Conservation (phyloP, 2,888 invertebrate genomes). For the Amphipoea lucens region DNA sequence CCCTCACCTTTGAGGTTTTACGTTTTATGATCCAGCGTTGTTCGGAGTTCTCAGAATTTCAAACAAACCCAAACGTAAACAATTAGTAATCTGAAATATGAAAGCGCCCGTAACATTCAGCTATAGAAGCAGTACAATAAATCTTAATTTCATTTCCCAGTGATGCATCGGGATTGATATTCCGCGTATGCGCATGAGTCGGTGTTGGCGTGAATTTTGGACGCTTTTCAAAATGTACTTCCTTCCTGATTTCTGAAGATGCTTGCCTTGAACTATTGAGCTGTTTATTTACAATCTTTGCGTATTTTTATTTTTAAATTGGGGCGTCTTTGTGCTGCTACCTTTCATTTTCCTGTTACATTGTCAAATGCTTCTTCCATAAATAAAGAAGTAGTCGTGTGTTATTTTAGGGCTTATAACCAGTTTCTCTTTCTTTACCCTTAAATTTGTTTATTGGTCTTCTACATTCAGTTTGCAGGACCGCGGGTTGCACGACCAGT, state of each 20-base stretch:
- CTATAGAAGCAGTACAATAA: slow-evolving; percentile 51
- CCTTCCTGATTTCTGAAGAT: slow-evolving; percentile 62
- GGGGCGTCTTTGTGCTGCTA: not conserved
- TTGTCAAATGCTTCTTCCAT: not conserved
- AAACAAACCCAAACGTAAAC: slow-evolving; percentile 50
- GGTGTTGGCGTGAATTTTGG: slow-evolving; percentile 55
- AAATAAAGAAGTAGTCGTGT: not conserved
- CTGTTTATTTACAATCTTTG: slow-evolving; percentile 23
- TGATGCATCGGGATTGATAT: slow-evolving; percentile 60
- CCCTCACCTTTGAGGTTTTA: slow-evolving; percentile 36
- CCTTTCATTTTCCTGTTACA: slow-evolving; percentile 1
- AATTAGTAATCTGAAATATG: slow-evolving; percentile 60
- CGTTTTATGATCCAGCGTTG: slow-evolving; percentile 31
- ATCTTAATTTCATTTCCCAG: slow-evolving; percentile 53
- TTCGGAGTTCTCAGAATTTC: slow-evolving; percentile 48
- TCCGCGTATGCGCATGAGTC: slow-evolving; percentile 63
- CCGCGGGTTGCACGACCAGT: not conserved
- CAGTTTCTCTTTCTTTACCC: not conserved
- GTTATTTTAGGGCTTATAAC: not conserved
- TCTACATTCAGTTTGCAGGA: not conserved
- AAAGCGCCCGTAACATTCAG: slow-evolving; percentile 42
- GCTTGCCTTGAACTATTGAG: slow-evolving; percentile 41
- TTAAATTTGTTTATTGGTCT: not conserved
- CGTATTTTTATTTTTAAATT: slow-evolving; percentile 13
- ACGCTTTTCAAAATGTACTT: slow-evolving; percentile 65